Conservation (phyloP, 2,113 vertebrate genomes). For the Chitala chitala region DNA sequence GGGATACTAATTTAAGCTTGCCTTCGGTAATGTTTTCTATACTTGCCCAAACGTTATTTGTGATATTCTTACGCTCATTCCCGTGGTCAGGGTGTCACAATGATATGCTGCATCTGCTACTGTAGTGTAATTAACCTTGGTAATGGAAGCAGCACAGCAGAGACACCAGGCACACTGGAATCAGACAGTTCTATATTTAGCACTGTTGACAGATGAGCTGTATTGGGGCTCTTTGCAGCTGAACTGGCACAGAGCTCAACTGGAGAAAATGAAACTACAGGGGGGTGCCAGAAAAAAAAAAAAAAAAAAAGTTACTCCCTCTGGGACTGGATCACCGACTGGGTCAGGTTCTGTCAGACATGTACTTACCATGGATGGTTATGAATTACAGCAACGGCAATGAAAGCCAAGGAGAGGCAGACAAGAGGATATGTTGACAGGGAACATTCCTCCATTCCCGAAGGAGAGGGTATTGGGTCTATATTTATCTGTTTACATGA, state of each 20-base stretch:
- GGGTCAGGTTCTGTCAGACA: neutral
- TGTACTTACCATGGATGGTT: neutral
- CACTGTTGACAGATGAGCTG: slow-evolving; percentile 18
- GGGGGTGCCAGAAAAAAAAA: neutral
- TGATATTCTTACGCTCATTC: neutral
- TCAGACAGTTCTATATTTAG: slow-evolving; percentile 9
- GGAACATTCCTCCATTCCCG: neutral
- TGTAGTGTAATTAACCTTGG: slow-evolving; percentile 15
- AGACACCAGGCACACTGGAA: neutral
- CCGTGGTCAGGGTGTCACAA: neutral
- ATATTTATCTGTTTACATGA: slow-evolving; percentile 6
- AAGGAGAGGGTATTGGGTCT: neutral
- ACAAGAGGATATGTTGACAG: neutral
- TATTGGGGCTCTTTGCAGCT: slow-evolving; percentile 2
- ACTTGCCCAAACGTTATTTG: neutral
- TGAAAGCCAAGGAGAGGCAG: neutral
- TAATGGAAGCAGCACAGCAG: neutral
- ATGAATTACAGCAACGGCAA: neutral
- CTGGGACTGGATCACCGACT: neutral
- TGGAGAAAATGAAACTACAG: neutral
- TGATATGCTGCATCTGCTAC: neutral
- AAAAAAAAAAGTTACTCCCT: neutral
- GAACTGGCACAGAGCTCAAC: slow-evolving; percentile 1
- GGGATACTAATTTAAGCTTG: neutral
- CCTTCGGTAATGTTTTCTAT: neutral